Conservation (phyloP, 2,113 vertebrate genomes). For the Cichladusa arquata region DNA sequence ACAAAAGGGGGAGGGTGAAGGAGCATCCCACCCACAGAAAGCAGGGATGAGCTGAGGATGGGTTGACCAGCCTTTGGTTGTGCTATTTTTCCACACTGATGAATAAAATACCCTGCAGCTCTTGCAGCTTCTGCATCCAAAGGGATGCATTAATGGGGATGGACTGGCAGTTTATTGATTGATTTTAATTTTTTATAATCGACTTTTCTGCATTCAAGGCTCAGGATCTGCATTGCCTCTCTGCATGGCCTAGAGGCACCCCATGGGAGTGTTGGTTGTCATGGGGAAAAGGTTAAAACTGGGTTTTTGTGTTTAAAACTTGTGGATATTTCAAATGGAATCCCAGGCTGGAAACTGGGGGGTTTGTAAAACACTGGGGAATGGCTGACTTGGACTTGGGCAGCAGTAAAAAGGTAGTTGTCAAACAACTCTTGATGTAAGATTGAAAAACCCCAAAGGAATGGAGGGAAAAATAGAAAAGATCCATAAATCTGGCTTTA, state of each 20-base stretch:
- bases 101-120: fast-evolving
- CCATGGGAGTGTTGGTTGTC: not conserved
- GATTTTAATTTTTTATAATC: not conserved
- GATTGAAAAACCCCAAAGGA: not conserved
- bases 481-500: not conserved
- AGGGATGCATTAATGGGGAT: not conserved
- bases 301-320: not conserved
- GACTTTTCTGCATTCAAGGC: not conserved
- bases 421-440: not conserved
- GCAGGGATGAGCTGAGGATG: not conserved
- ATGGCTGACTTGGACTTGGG: not conserved
- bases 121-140: not conserved
- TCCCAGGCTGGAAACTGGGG: not conserved
- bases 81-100: not conserved
- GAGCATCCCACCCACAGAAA: not conserved
- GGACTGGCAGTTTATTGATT: not conserved
- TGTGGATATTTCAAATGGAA: not conserved
- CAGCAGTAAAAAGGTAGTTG: not conserved
- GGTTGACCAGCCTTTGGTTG: too few relatives aligned
- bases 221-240: not conserved
- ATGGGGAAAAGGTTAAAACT: not conserved
- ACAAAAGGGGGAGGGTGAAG: not conserved
- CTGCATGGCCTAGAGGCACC: not conserved
- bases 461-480: not conserved
- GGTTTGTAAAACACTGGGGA: not conserved